Evolutionary conservation across 2,888 invertebrate species (phyloP).

Genomic region (Lasioglossum leucozonium): DNA sequence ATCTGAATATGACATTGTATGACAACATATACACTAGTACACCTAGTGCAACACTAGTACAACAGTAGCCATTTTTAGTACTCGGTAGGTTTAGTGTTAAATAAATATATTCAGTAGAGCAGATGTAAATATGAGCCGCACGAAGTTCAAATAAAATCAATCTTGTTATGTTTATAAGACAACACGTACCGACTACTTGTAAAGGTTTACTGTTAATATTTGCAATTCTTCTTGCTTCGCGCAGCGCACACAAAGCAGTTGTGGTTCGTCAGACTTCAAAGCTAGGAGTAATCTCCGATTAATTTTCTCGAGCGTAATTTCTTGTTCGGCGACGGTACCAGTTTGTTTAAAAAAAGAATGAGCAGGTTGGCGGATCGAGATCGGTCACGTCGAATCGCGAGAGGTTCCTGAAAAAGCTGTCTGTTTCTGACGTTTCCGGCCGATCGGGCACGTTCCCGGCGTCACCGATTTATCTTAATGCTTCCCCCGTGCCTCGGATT

Average conservation of each 20-base stretch:
- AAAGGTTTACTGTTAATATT: too few relatives aligned
- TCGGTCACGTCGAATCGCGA: neutral
- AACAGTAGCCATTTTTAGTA: too few relatives aligned
- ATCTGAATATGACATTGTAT: too few relatives aligned
- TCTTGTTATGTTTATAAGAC: too few relatives aligned
- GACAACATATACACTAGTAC: too few relatives aligned
- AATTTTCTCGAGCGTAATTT: neutral
- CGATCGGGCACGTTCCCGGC: neutral
- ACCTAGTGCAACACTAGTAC: too few relatives aligned
- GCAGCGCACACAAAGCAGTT: neutral
- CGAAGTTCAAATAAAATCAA: too few relatives aligned
- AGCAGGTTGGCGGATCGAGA: neutral
- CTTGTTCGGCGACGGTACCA: neutral
- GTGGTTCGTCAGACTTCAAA: neutral
- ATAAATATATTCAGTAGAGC: too few relatives aligned
- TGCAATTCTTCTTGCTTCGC: too few relatives aligned
- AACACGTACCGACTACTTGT: too few relatives aligned
- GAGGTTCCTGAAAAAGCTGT: neutral
- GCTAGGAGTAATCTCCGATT: neutral
- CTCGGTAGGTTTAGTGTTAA: too few relatives aligned
- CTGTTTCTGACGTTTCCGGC: constrained; percentile 26
- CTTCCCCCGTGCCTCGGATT: constrained; percentile 16
- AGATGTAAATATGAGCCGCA: too few relatives aligned
- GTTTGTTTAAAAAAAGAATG: neutral
- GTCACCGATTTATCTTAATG: constrained; percentile 40